A percentile compares a stretch with the other conserved stretches of the same genome.
phyloP scores from a whole-genome alignment of 2,113 vertebrate genomes.

The Nymphicus hollandicus region DNA sequence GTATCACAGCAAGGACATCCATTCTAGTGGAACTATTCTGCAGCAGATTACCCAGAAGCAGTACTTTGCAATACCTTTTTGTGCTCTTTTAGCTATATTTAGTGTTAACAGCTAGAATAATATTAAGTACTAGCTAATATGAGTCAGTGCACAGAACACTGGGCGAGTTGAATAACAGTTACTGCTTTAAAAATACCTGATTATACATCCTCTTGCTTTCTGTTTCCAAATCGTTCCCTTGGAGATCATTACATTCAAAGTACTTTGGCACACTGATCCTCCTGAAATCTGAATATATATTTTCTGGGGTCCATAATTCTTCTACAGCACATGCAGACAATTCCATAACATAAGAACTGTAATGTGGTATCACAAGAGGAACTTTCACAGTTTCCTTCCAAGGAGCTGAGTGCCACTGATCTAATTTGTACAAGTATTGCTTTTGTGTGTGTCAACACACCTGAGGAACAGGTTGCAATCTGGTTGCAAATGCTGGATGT shows the following conservation, averaged over 20 bases:
- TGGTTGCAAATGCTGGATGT: not conserved
- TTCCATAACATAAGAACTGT: conserved; percentile 32
- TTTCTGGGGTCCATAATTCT: conserved; percentile 57
- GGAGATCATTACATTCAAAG: not conserved
- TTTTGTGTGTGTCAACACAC: no score
- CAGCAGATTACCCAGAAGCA: not conserved
- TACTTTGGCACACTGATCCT: not conserved
- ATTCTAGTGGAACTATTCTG: not conserved
- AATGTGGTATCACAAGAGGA: conserved; percentile 58
- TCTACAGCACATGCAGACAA: conserved; percentile 55
- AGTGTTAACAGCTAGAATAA: not conserved
- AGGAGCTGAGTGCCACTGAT: conserved; percentile 67
- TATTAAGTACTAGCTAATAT: not conserved
- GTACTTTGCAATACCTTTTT: not conserved
- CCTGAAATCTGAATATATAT: conserved; percentile 5
- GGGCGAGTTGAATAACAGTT: not conserved
- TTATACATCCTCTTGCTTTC: conserved; percentile 68
- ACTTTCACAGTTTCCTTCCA: conserved; percentile 39
- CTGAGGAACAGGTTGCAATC: no score
- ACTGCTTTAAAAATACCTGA: conserved; percentile 53
- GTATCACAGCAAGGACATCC: not conserved
- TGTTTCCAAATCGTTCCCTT: conserved; percentile 3
- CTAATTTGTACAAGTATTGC: conserved; percentile 29
- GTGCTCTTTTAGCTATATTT: not conserved
- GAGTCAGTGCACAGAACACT: not conserved